Base-by-base conservation (phyloP, 2,113 vertebrate species). In the Menura novaehollandiae region DNA sequence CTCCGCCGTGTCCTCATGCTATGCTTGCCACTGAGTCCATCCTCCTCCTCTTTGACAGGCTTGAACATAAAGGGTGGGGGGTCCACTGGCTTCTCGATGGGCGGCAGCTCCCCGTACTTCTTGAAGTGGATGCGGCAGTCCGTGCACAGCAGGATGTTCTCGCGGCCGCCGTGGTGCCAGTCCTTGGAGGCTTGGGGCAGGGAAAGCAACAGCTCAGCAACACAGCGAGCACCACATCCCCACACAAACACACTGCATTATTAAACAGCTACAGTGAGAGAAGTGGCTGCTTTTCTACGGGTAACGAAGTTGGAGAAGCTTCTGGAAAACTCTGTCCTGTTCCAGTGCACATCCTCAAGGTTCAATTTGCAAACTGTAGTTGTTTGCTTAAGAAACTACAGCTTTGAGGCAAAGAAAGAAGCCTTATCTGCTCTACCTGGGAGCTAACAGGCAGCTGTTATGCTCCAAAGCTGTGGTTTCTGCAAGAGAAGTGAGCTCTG, bases 21-120 rank as follows among this genome's bases (percentile, higher is more conserved):
- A 99, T 99, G 99, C 97, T 99, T 99, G 97, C 99, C 99, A 43
- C 99, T 98, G 96, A 99, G 99, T 94, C 99, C 99, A 98, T 99
- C 99, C 30, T 99, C 99, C 97, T 99, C 99, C 98, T 99, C 99
- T 98, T 99, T 99, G 98, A 99, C 99, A 26, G 99, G 99, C 97
- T 99, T 99, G 98, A 99, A 99, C 99, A 99, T 99, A 98, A 99
- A 99, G 91, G 99, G 99, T 0, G 99, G 99, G 10, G 99, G 99
- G 96, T 99, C 99, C 96, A 99, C 99, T 1, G 99, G 99, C 98
- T 99, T 99, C 98, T 99, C 99, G 6, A 99, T 99, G 95, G 99
- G 99, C 3, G 99, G 99, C 87, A 99, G 98, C 96, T 99, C 99
- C 7, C 99, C 99, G 99, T 99, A 99, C 72, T 99, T 99, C 98